These are phyloP conservation scores for Dryas iulia DNA, from an alignment of 1,140 invertebrate genomes.

Conservation along the genomic window DNA sequence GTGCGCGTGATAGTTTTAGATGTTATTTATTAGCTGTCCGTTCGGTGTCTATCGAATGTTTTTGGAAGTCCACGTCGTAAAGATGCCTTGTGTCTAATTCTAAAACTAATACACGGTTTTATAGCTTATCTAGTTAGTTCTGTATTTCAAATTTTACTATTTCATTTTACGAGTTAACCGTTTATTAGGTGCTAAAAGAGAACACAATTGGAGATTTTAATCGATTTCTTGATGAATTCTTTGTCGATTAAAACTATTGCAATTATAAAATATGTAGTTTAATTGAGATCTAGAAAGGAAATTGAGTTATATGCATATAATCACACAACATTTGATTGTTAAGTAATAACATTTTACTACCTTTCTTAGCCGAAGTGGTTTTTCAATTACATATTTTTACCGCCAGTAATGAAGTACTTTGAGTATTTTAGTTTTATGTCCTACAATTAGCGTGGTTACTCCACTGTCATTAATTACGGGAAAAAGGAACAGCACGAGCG, in stretches of 20 bases:
- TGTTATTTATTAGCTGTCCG: constrained; percentile 41
- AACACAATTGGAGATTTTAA: neutral
- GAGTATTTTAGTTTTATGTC: constrained; percentile 13
- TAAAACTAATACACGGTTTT: constrained; percentile 33
- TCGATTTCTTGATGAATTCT: neutral
- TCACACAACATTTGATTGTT: neutral
- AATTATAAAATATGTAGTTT: neutral
- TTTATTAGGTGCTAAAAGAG: neutral
- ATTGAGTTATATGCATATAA: neutral
- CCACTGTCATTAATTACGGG: constrained; percentile 58
- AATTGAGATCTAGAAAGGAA: neutral
- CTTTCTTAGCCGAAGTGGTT: neutral
- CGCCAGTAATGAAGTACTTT: neutral
- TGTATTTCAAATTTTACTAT: neutral
- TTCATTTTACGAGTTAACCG: neutral
- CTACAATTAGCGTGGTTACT: constrained; percentile 34
- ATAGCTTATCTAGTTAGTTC: constrained; percentile 16
- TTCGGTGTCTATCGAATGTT: constrained; percentile 35
- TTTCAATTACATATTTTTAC: constrained; percentile 6
- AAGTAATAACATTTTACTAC: neutral
- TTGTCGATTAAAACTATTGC: neutral
- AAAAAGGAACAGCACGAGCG: constrained; percentile 44
- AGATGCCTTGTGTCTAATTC: constrained; percentile 35
- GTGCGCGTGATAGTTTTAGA: constrained; percentile 36
- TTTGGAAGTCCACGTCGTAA: constrained; percentile 39